These are phyloP conservation scores for Notodromas monacha DNA, from an alignment of 2,888 invertebrate genomes.

Conservation along the genomic window DNA sequence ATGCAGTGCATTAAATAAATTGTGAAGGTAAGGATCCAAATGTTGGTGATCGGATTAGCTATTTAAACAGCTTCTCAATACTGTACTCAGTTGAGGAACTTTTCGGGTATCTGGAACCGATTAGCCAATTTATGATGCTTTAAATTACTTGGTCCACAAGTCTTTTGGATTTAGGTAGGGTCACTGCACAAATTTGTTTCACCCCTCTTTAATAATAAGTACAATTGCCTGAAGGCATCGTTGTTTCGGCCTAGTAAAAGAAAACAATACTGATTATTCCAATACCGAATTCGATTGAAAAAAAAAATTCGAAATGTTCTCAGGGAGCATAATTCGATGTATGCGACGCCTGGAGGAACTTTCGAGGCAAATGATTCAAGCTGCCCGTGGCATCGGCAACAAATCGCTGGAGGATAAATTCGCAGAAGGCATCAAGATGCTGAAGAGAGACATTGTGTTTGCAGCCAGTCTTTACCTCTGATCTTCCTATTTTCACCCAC, in stretches of 20 bases:
- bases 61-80: no score
- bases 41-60: no score
- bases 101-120: no score
- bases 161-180: no score
- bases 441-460: slow-evolving; percentile 97
- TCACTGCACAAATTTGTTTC: no score
- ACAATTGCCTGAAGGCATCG: no score
- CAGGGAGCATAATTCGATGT: slow-evolving; percentile 49
- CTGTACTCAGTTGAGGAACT: no score
- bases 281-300: background rate
- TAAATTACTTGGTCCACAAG: no score
- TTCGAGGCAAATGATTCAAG: slow-evolving; percentile 70
- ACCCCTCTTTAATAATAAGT: slow-evolving; percentile 6
- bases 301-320: slow-evolving; percentile 11
- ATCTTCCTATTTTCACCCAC: no score
- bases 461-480: slow-evolving; percentile 84
- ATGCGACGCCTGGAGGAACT: slow-evolving; percentile 89
- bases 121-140: no score
- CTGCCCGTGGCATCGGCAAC: slow-evolving; percentile 84
- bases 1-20: no score
- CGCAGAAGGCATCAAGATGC: slow-evolving; percentile 51
- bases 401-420: slow-evolving; percentile 83
- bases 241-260: background rate
- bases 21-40: no score
- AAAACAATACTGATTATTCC: background rate